Evolutionary conservation across 2,797 vertebrate genomes (phyloP), one percentile per base, ranked within the genome.

Genomic region (Chloroceryle inda): DNA sequence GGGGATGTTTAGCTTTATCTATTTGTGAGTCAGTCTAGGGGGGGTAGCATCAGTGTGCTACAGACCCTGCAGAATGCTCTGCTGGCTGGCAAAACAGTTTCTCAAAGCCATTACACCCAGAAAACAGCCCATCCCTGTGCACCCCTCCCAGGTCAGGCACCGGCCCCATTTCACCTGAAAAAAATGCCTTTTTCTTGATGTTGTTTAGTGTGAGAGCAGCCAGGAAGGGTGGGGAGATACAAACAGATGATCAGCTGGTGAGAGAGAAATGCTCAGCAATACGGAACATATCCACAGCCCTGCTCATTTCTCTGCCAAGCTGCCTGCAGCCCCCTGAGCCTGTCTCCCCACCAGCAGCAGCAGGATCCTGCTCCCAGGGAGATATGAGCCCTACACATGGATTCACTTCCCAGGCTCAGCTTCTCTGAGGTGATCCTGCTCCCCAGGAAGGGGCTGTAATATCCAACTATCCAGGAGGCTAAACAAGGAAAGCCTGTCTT

Each of bases 341-440:
- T 7, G 1, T 5, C 19, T 75, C 56, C 68, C 40, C 0, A 0
- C 1, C 4, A 0, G 19, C 33, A 47, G 44, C 4, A 0, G 19
- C 33, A 47, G 44, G 56, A 33, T 29, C 38, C 47, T 20, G 14
- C 44, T 71, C 45, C 49, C 8, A 0, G 0, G 0, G 3, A 22
- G 42, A 26, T 7, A 20, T 0, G 0, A 92, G 33, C 78, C 40
- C 24, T 40, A 11, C 17, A 27, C 27, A 0, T 1, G 9, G 20
- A 27, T 45, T 33, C 49, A 13, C 52, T 85, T 88, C 56, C 50
- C 27, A 63, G 44, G 26, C 23, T 67, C 74, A 37, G 52, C 53
- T 72, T 58, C 53, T 91, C 83, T 7, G 1, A 73, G 31, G 52
- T 52, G 77, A 94, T 68, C 72, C 37, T 0, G 0, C 42, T 79